Percentiles rank a stretch among this genome's conserved stretches.
These are phyloP conservation scores for Microplitis demolitor DNA, from an alignment of 1,140 invertebrate genomes.

Conservation along the genomic window DNA sequence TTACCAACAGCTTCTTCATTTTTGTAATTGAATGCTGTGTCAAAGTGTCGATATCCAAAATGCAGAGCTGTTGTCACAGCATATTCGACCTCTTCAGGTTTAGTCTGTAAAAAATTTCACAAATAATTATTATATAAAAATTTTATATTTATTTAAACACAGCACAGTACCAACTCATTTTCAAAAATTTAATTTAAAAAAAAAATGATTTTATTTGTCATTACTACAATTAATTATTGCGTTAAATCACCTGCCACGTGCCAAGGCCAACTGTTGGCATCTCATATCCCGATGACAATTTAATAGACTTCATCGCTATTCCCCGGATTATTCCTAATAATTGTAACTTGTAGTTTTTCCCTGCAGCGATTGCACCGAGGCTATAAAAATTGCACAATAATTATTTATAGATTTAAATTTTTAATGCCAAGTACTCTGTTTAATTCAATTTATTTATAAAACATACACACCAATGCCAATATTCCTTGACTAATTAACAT, in stretches of 20 bases:
- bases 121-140: constrained; percentile 11
- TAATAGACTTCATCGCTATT: constrained; percentile 41
- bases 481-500: neutral
- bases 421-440: neutral
- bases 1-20: constrained; percentile 82
- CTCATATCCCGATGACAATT: constrained; percentile 54
- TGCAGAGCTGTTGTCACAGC: constrained; percentile 70
- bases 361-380: neutral
- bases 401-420: constrained; percentile 31
- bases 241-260: constrained; percentile 74
- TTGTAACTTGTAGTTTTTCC: neutral
- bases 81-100: constrained; percentile 71
- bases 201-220: neutral
- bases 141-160: neutral
- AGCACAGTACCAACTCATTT: no score
- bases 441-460: constrained; percentile 1
- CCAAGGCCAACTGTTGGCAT: constrained; percentile 80
- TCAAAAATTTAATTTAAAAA: neutral
- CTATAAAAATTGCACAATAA: constrained; percentile 26
- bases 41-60: constrained; percentile 77
- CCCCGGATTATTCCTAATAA: neutral
- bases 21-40: constrained; percentile 80
- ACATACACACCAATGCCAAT: no score
- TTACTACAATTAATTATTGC: neutral
- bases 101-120: constrained; percentile 59